Percentiles rank a stretch among this genome's conserved stretches.
phyloP scores from a whole-genome alignment of 2,113 vertebrate species.

The Embiotoca jacksoni region DNA sequence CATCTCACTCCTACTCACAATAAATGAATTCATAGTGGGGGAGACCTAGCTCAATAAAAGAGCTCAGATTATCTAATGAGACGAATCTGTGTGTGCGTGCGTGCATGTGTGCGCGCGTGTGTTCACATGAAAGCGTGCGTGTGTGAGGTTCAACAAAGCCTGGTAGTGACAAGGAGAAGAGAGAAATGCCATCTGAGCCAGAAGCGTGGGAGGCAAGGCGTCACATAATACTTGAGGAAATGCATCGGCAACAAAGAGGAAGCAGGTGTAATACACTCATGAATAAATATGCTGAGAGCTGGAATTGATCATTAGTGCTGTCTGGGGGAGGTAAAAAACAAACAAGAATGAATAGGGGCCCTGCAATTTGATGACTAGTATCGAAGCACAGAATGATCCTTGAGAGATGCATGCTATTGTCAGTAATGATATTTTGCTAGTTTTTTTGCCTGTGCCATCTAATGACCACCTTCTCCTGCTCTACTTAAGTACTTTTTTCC shows the following conservation, averaged over 20 bases:
- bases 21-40: conserved; percentile 6
- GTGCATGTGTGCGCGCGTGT: not conserved
- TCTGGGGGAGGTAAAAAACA: conserved; percentile 49
- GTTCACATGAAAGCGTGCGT: conserved; percentile 16
- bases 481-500: not conserved
- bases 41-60: conserved; percentile 23
- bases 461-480: conserved; percentile 40
- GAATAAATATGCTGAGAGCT: conserved; percentile 72
- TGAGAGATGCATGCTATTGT: conserved; percentile 48
- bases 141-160: conserved; percentile 39
- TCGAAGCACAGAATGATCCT: conserved; percentile 48
- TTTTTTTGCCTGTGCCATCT: conserved; percentile 14
- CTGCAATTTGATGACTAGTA: conserved; percentile 61
- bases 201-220: conserved; percentile 56
- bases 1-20: not conserved
- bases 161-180: conserved; percentile 39
- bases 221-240: conserved; percentile 70
- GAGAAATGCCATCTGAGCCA: conserved; percentile 52
- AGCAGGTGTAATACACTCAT: conserved; percentile 75
- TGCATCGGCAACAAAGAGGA: conserved; percentile 66
- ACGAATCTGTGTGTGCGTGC: not conserved
- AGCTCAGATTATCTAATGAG: conserved; percentile 32
- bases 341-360: conserved; percentile 39
- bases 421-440: conserved; percentile 20
- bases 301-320: conserved; percentile 72